Base-by-base conservation (phyloP, 2,113 vertebrate species). In the Melanotaenia duboulayi region DNA sequence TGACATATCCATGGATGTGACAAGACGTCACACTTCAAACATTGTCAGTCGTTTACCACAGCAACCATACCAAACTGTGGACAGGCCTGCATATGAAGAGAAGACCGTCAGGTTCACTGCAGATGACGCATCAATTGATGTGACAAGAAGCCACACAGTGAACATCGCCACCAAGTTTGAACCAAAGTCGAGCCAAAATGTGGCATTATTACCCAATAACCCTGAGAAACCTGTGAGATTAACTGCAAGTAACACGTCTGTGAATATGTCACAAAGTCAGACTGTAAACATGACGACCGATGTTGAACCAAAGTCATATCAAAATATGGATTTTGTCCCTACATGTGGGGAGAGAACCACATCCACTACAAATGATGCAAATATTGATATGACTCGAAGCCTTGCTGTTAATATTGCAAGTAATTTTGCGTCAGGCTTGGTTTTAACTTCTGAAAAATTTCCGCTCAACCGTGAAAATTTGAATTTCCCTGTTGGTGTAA, bases 61-160 rank as follows among this genome's bases (percentile, higher is more conserved):
- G 2, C 24, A 10, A 2, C 14, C 23, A 1, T 8, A 23, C 7
- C 66, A 40, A 25, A 32, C 66, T 46, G 4, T 49, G 5, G 50
- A 74, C 7, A 7, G 16, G 1, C 11, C 32, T 7, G 1, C 11
- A 1, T 0, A 13, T 1, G 63, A n/a, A 19, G 74, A 80, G 49
- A 79, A 68, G 24, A 78, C 82, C 0, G 16, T 68, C 28, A 79
- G 54, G 22, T 84, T 82, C 0, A 17, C 0, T 28, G 28, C 16
- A 20, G 7, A 32, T 3, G 59, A 82, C 25, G 79, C 74, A 4
- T 39, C 7, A 0, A 83, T 78, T 65, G 86, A 35, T 35, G 32
- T 35, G 32, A 35, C 32, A 28, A 2, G 1, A 35, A 35, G 32
- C 8, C 32, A 35, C 5, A 35, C 5, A 7, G 32, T 8, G 7